Evolutionary conservation across 1,140 invertebrate species (phyloP).

Genomic region (Galleria mellonella): DNA sequence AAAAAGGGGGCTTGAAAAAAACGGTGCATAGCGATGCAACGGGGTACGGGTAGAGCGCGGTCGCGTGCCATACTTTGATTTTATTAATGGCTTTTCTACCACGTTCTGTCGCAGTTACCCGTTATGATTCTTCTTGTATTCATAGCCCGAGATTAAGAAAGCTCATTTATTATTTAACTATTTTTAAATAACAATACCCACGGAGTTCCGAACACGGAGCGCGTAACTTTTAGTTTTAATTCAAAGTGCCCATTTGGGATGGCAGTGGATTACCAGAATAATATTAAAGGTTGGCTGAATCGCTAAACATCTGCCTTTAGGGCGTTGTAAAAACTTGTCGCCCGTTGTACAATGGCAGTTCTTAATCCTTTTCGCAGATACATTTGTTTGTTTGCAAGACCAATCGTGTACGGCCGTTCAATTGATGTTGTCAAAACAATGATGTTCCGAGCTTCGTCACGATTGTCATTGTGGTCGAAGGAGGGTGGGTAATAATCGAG

Average conservation of each 20-base stretch:
- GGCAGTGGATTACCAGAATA: neutral
- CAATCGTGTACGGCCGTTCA: neutral
- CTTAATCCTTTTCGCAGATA: neutral
- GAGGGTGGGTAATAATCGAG: neutral
- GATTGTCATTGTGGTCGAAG: too few species aligned
- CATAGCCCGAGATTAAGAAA: neutral
- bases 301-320: conserved; percentile 1
- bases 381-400: neutral
- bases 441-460: too few species aligned
- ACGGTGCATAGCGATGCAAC: conserved; percentile 35
- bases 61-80: conserved; percentile 47
- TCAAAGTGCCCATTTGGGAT: neutral
- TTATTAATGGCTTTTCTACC: conserved; percentile 29
- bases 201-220: neutral
- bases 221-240: conserved; percentile 4
- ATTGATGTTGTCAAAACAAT: neutral
- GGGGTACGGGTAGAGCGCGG: conserved; percentile 35
- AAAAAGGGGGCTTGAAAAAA: conserved; percentile 47
- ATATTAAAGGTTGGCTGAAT: neutral
- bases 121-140: conserved; percentile 3
- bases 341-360: conserved; percentile 1
- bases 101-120: neutral
- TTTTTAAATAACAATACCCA: conserved; percentile 14
- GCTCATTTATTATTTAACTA: conserved; percentile 21
- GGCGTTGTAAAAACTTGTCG: neutral